Evolutionary conservation across 2,888 invertebrate species (phyloP).

Genomic region (Aelia acuminata): DNA sequence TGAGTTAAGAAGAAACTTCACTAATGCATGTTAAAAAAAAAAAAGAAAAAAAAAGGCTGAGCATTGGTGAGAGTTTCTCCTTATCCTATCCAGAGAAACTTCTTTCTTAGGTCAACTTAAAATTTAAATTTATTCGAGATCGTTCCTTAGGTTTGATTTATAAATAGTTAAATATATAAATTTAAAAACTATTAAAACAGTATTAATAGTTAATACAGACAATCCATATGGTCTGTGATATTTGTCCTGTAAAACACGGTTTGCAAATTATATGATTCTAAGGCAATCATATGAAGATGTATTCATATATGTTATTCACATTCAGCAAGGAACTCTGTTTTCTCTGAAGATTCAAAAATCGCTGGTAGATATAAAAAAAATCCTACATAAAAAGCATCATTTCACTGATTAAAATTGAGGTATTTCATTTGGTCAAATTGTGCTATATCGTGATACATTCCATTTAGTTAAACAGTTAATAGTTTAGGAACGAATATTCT

Average conservation of each 20-base stretch:
- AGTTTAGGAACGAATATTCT: no score
- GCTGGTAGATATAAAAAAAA: no score
- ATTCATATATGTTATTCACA: not conserved
- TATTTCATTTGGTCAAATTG: no score
- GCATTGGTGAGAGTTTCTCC: not conserved
- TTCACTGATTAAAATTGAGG: no score
- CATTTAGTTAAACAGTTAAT: no score
- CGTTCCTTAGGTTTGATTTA: not conserved
- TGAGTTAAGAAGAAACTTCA: not conserved
- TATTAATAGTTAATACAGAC: no score
- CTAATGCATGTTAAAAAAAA: not conserved
- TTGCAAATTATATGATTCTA: not conserved
- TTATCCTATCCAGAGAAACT: not conserved
- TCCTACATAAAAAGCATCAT: no score
- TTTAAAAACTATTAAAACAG: not conserved
- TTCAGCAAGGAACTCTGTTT: not conserved
- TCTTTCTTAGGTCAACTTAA: not conserved
- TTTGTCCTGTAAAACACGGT: not conserved
- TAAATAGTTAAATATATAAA: not conserved
- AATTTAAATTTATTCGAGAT: slow-evolving; percentile 14
- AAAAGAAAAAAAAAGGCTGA: not conserved
- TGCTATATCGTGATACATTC: no score
- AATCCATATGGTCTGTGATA: not conserved
- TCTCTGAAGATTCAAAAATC: not conserved
- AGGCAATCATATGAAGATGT: not conserved